These are phyloP conservation scores for Phaedon cochleariae DNA, from an alignment of 2,888 invertebrate genomes.

Conservation along the genomic window DNA sequence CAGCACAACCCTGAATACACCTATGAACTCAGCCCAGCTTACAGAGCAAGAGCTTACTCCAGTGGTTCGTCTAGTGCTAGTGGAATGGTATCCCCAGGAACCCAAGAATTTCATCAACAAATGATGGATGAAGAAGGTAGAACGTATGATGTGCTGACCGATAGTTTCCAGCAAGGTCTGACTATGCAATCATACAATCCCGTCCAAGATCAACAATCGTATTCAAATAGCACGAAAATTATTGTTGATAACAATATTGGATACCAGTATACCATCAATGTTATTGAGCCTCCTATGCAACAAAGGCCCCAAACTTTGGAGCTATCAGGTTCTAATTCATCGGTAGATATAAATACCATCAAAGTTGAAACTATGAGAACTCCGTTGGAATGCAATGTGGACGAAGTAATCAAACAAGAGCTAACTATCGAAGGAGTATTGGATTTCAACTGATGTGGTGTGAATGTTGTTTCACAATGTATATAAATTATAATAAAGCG, in stretches of 20 bases:
- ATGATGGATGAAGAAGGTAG: neutral
- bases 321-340: neutral
- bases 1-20: no score
- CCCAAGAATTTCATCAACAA: neutral
- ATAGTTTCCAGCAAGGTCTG: slow-evolving; percentile 1
- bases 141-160: no score
- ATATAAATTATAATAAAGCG: no score
- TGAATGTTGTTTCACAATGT: no score
- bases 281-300: neutral
- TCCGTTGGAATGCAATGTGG: slow-evolving; percentile 10
- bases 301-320: neutral
- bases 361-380: neutral
- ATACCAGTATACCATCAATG: slow-evolving; percentile 5
- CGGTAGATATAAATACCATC: slow-evolving; percentile 10
- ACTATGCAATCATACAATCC: neutral
- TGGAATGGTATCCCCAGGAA: neutral
- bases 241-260: neutral
- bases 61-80: neutral
- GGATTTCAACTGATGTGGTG: slow-evolving; percentile 10
- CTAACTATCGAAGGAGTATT: slow-evolving; percentile 13
- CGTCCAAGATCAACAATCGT: no score
- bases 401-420: slow-evolving; percentile 14
- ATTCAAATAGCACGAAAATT: neutral
- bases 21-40: no score
- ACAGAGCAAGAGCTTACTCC: slow-evolving; percentile 4